These are phyloP conservation scores for Drosophila koepferae DNA, from an alignment of 2,888 invertebrate genomes.

Conservation along the genomic window DNA sequence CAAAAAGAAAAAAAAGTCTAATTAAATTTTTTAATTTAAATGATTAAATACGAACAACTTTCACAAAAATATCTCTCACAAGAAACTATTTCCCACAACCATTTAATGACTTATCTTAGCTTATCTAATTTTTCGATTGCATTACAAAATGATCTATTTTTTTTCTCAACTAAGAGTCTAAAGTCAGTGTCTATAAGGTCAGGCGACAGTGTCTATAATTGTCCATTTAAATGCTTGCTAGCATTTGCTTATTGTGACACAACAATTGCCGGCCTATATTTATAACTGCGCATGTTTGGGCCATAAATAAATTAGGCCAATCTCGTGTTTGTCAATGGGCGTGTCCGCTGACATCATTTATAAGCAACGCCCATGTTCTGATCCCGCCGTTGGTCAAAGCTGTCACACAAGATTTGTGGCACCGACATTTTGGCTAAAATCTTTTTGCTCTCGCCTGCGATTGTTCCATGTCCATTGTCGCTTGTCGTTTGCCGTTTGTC, in stretches of 20 bases:
- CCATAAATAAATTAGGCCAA: constrained; percentile 74
- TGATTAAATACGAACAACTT: no score
- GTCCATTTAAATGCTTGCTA: not conserved
- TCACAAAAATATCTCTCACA: not conserved
- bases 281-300: constrained; percentile 47
- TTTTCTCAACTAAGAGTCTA: not conserved
- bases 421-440: constrained; percentile 63
- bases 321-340: constrained; percentile 67
- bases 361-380: constrained; percentile 55
- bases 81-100: not conserved
- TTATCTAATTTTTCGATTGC: not conserved
- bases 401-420: constrained; percentile 74
- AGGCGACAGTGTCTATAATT: not conserved
- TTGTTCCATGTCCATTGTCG: constrained; percentile 4
- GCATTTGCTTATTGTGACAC: not conserved
- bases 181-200: no score
- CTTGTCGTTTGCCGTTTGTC: constrained; percentile 11
- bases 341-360: constrained; percentile 65
- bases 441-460: constrained; percentile 42
- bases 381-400: constrained; percentile 40
- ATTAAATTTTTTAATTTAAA: no score
- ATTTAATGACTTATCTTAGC: not conserved
- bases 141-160: not conserved
- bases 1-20: no score
- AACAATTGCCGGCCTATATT: constrained; percentile 35